Percentiles rank a stretch among this genome's conserved stretches.
These are phyloP conservation scores for Ligdia adustata DNA, from an alignment of 2,888 invertebrate genomes.

Conservation along the genomic window DNA sequence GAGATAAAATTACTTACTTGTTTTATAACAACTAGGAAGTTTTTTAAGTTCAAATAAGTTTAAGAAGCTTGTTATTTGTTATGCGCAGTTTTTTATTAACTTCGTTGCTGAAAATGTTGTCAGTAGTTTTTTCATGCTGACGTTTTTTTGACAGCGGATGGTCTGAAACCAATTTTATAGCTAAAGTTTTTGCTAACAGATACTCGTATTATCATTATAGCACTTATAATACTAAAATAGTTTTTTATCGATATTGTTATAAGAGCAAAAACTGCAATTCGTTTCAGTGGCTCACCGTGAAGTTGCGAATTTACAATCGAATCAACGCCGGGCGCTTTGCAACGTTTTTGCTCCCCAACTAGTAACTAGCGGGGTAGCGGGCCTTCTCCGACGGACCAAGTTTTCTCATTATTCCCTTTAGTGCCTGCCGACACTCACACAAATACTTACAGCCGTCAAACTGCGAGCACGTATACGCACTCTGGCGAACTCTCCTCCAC, in stretches of 20 bases:
- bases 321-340: constrained; percentile 50
- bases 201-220: constrained; percentile 2
- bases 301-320: constrained; percentile 48
- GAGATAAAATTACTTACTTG: constrained; percentile 55
- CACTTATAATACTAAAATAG: background rate
- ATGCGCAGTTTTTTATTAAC: no score
- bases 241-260: background rate
- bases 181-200: background rate
- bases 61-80: no score
- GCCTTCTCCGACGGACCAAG: constrained; percentile 61
- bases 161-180: background rate
- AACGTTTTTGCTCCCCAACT: constrained; percentile 48
- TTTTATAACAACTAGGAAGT: constrained; percentile 38
- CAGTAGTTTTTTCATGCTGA: no score
- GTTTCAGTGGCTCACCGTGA: constrained; percentile 24
- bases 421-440: constrained; percentile 61
- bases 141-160: background rate
- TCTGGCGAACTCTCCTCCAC: constrained; percentile 38
- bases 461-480: constrained; percentile 57
- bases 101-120: no score
- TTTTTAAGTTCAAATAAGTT: constrained; percentile 18
- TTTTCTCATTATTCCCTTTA: constrained; percentile 79
- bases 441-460: constrained; percentile 61
- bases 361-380: constrained; percentile 43
- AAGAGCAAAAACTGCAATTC: constrained; percentile 12